phyloP scores from a whole-genome alignment of 2,888 invertebrate species.

The Byasa hedistus region DNA sequence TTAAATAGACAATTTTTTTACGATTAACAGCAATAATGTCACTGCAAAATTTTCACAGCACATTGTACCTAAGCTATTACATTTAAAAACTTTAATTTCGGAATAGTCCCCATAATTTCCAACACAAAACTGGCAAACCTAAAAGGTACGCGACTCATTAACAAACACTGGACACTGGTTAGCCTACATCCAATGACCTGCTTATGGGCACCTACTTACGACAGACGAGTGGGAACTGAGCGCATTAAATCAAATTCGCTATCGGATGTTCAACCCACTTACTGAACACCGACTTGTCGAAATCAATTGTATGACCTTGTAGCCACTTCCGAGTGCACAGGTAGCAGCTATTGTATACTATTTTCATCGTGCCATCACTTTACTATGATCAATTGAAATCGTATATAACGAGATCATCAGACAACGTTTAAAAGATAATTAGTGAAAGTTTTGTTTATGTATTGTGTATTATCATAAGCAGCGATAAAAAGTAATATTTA shows the following conservation, averaged over 20 bases:
- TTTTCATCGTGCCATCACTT: neutral
- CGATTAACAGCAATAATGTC: neutral
- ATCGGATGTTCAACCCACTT: slow-evolving; percentile 26
- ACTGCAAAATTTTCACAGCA: too few species aligned
- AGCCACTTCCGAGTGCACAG: slow-evolving; percentile 7
- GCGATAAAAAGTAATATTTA: too few species aligned
- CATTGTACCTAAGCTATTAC: too few species aligned
- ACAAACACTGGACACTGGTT: slow-evolving; percentile 66
- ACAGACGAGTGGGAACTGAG: slow-evolving; percentile 33
- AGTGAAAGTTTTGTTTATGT: too few species aligned
- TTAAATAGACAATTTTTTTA: neutral
- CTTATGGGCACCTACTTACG: slow-evolving; percentile 43
- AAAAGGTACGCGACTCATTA: slow-evolving; percentile 45
- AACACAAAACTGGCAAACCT: slow-evolving; percentile 15
- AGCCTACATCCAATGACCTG: slow-evolving; percentile 65
- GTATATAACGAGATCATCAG: neutral
- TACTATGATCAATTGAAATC: neutral
- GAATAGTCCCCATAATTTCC: slow-evolving; percentile 12
- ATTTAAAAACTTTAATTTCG: neutral
- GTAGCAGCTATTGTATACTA: neutral
- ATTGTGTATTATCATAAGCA: too few species aligned
- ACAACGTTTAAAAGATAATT: neutral
- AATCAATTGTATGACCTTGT: slow-evolving; percentile 31
- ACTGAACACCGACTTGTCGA: slow-evolving; percentile 12
- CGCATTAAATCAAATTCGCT: slow-evolving; percentile 30